Evolutionary conservation across 2,113 vertebrate species (phyloP).

Genomic region (Psilopsiagon aurifrons): DNA sequence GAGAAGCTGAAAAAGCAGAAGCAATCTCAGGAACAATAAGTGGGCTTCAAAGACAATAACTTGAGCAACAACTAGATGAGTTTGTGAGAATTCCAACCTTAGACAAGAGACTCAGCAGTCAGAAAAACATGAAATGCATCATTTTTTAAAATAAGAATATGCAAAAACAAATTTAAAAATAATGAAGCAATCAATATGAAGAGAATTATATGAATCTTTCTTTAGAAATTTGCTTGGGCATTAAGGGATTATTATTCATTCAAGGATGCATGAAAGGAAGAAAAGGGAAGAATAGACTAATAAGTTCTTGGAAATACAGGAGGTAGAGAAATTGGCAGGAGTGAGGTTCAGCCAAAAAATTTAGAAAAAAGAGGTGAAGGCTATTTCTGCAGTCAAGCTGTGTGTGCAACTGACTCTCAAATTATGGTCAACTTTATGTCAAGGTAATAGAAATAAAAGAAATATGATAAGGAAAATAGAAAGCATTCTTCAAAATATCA

Average conservation of each 20-base stretch:
- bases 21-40: background rate
- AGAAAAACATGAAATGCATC: background rate
- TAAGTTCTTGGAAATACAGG: background rate
- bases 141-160: background rate
- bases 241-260: background rate
- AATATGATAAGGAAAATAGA: background rate
- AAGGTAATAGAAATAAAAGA: background rate
- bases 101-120: background rate
- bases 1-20: background rate
- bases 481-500: background rate
- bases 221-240: background rate
- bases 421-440: background rate
- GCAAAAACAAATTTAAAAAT: background rate
- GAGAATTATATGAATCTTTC: background rate
- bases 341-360: background rate
- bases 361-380: background rate
- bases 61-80: background rate
- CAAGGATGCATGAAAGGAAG: background rate
- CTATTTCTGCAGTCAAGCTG: background rate
- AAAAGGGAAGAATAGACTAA: background rate
- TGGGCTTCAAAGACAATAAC: background rate
- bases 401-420: background rate
- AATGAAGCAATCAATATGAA: background rate
- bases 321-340: background rate
- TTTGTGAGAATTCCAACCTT: background rate